Base-by-base conservation (phyloP, 2,888 invertebrate species). In the Pycnomerus fuliginosus region DNA sequence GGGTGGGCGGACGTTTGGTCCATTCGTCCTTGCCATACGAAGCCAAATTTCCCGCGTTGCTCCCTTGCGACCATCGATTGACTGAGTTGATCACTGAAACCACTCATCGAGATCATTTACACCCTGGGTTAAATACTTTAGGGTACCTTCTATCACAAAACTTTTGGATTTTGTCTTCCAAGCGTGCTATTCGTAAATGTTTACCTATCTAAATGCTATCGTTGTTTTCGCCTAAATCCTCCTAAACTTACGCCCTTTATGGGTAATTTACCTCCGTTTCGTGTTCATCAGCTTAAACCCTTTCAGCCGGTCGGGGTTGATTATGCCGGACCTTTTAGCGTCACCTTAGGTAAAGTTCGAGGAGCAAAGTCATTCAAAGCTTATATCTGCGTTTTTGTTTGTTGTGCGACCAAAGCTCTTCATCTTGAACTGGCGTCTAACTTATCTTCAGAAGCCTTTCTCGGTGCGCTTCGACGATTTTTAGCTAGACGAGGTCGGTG, bases 381-480 rank as follows among this genome's bases (percentile, higher is more conserved):
- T 2, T 67, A 62, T 50, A 28, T 64, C 12, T 52, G 53, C 30
- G 4, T 62, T 17, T 64, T 62, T 32, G 45, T 62, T 10, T 61
- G 64, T 33, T 40, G 63, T 16, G 22, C 45, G 1, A 61, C 61
- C 1, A 56, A 53, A 40, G 60, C 64, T n/a, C 35, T 65, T 1
- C 65, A 69, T 16, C 10, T 69, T 1, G 67, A 70, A 46, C 20
- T 64, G 1, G 64, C 62, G 0, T 50, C 52, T 0, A 57, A 60
- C 20, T 22, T 30, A 60, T 65, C 15, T 53, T 53, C 0, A n/a
- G n/a, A n/a, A n/a, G n/a, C n/a, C n/a, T 68, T 69, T 44, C 5
- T 68, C 1, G 57, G 60, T 0, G 53, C 64, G 0, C 34, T 68
- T 1, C 38, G 58, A 2, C 41, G 65, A 32, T 69, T 69, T 32